Conservation (phyloP, 2,888 invertebrate genomes). For the Colletes collaris region DNA sequence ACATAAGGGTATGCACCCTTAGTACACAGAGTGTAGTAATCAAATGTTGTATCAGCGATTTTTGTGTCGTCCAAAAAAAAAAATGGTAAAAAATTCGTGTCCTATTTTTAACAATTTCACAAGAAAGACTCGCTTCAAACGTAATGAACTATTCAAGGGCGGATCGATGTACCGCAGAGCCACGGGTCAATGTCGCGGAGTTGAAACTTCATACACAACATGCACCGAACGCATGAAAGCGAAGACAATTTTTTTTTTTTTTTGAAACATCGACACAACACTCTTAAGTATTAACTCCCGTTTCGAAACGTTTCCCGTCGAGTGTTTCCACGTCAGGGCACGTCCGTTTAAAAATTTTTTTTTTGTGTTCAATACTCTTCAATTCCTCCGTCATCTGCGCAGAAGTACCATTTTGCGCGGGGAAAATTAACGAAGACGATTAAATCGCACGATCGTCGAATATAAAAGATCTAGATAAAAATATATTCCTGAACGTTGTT, state of each 20-base stretch:
- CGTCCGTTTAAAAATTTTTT: not conserved
- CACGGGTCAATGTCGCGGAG: not conserved
- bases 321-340: not conserved
- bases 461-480: slow-evolving; percentile 37
- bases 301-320: not conserved
- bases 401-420: not conserved
- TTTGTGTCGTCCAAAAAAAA: not conserved
- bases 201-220: slow-evolving; percentile 7
- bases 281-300: slow-evolving; percentile 17
- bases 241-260: slow-evolving; percentile 17
- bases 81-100: not conserved
- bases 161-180: not conserved
- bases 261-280: slow-evolving; percentile 28
- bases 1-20: no score
- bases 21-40: no score
- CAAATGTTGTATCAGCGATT: no score
- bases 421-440: slow-evolving; percentile 16
- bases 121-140: slow-evolving; percentile 12
- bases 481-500: slow-evolving; percentile 19
- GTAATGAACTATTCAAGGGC: slow-evolving; percentile 1
- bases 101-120: slow-evolving; percentile 14
- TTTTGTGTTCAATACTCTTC: not conserved
- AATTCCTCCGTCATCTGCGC: slow-evolving; percentile 34
- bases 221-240: slow-evolving; percentile 16
- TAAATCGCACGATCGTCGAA: slow-evolving; percentile 11